A percentile compares a stretch with the other conserved stretches of the same genome.
phyloP scores from a whole-genome alignment of 2,113 vertebrate genomes.

The Ophthalmotilapia sp. region DNA sequence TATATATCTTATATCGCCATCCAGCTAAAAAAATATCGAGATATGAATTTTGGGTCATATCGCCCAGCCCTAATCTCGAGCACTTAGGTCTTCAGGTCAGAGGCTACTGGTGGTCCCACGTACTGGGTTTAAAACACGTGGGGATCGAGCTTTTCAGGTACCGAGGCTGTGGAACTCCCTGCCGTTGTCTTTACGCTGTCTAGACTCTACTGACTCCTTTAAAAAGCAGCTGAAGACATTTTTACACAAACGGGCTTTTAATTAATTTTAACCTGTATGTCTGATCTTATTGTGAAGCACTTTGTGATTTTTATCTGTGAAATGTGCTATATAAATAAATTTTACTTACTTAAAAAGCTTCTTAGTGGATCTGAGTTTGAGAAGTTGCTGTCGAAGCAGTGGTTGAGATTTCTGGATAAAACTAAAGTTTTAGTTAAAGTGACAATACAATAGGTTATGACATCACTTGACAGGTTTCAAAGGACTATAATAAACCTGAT shows the following conservation, averaged over 20 bases:
- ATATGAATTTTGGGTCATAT: too few relatives aligned
- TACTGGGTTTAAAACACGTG: too few relatives aligned
- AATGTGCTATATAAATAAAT: neutral
- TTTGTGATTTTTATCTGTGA: neutral
- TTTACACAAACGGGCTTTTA: neutral
- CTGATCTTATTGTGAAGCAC: neutral
- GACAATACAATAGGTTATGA: neutral
- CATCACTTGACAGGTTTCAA: neutral
- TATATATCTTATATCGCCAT: too few relatives aligned
- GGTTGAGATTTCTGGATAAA: neutral
- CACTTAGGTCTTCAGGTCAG: too few relatives aligned
- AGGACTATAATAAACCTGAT: neutral
- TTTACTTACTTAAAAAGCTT: neutral
- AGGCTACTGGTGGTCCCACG: too few relatives aligned
- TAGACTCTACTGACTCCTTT: too few relatives aligned
- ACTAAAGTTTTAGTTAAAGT: neutral
- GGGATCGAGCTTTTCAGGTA: too few relatives aligned
- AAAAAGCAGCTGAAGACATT: too few relatives aligned
- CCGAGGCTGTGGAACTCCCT: too few relatives aligned
- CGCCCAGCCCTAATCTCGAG: too few relatives aligned
- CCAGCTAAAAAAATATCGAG: too few relatives aligned
- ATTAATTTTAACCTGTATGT: accelerated
- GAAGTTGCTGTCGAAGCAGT: neutral
- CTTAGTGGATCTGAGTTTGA: neutral
- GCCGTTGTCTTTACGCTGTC: too few relatives aligned